Conservation (phyloP, 2,888 invertebrate genomes). For the Noctua pronuba region DNA sequence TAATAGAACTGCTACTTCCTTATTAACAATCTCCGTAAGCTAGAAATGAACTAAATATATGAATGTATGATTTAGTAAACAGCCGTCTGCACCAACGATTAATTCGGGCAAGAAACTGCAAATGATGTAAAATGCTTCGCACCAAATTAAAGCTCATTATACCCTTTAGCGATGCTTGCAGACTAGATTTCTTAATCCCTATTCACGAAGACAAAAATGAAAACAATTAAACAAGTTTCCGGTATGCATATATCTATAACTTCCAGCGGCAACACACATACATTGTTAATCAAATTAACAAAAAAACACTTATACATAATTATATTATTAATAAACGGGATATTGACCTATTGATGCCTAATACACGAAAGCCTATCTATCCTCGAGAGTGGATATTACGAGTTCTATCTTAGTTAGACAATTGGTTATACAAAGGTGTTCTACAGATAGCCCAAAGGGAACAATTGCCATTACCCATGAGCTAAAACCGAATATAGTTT, state of each 20-base stretch:
- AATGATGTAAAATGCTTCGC: background rate
- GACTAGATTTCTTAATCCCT: background rate
- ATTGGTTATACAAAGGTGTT: background rate
- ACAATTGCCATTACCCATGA: background rate
- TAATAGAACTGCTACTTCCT: conserved; percentile 54
- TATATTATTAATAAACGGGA: background rate
- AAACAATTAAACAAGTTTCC: background rate
- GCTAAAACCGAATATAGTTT: background rate
- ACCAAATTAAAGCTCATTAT: background rate
- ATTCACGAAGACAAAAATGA: background rate
- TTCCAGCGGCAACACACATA: background rate
- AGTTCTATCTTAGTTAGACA: background rate
- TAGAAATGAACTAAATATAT: conserved; percentile 21
- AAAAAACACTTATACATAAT: no score
- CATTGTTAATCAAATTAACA: background rate
- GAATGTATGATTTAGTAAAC: background rate
- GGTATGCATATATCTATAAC: background rate
- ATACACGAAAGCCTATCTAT: background rate
- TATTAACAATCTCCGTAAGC: conserved; percentile 39
- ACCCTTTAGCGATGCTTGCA: background rate
- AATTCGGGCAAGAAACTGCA: background rate
- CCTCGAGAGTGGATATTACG: background rate
- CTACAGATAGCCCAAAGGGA: background rate
- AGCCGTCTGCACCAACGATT: background rate
- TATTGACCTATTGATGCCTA: background rate